Percentiles rank a stretch among this genome's conserved stretches.
Evolutionary conservation across 1,140 invertebrate species (phyloP).

Genomic region (Nasonia longicornis): DNA sequence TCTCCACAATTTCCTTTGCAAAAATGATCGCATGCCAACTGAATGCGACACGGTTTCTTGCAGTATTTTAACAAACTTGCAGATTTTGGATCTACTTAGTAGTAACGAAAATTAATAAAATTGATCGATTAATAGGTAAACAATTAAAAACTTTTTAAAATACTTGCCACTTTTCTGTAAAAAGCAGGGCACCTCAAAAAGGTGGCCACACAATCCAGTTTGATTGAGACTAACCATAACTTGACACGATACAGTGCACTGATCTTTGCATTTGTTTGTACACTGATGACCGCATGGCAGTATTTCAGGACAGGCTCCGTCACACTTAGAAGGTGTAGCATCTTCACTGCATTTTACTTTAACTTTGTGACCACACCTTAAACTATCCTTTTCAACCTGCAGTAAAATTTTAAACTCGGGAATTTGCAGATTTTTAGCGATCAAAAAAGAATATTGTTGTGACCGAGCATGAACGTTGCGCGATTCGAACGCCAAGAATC

Average conservation of each 20-base stretch:
- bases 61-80: background rate
- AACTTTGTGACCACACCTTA: conserved; percentile 17
- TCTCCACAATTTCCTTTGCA: conserved; percentile 17
- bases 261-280: conserved; percentile 6
- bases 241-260: conserved; percentile 3
- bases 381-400: conserved; percentile 6
- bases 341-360: conserved; percentile 21
- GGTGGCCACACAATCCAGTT: conserved; percentile 9
- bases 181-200: conserved; percentile 14
- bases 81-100: background rate
- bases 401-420: conserved; percentile 1
- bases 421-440: background rate
- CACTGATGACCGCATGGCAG: conserved; percentile 13
- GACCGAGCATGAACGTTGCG: too few species aligned
- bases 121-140: too few species aligned
- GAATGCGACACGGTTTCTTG: background rate
- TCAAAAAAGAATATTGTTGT: background rate
- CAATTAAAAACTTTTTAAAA: background rate
- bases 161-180: conserved; percentile 18
- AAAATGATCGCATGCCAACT: background rate
- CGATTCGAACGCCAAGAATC: too few species aligned
- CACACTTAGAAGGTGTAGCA: background rate
- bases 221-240: background rate
- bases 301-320: background rate
- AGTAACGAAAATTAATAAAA: too few species aligned